Conservation (phyloP, 2,888 invertebrate species). For the Drosophila affinis region DNA sequence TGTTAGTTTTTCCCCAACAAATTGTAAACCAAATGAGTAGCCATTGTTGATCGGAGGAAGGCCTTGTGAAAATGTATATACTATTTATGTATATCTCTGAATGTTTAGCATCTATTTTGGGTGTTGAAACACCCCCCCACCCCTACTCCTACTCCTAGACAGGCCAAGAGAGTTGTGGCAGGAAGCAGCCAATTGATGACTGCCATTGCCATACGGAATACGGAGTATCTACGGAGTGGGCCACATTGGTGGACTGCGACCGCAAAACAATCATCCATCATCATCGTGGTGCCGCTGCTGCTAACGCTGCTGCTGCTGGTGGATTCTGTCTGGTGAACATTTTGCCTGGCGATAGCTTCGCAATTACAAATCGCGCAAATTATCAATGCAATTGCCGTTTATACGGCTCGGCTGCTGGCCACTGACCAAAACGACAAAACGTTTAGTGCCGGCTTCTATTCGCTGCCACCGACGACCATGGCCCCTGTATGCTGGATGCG, state of each 20-base stretch:
- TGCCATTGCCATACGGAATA: slow-evolving; percentile 42
- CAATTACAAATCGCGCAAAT: slow-evolving; percentile 54
- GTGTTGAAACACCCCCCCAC: slow-evolving; percentile 19
- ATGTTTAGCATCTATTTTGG: slow-evolving; percentile 51
- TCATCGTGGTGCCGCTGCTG: slow-evolving; percentile 21
- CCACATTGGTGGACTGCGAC: slow-evolving; percentile 14
- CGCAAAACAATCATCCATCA: slow-evolving; percentile 47
- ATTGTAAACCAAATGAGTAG: slow-evolving; percentile 54
- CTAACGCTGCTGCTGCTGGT: not conserved
- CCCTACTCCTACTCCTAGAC: too few relatives aligned
- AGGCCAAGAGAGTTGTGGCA: slow-evolving; percentile 46
- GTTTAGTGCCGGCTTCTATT: slow-evolving; percentile 48
- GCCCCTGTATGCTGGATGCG: not conserved
- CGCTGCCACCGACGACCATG: slow-evolving; percentile 25
- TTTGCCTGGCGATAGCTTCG: slow-evolving; percentile 44
- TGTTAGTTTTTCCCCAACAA: slow-evolving; percentile 43
- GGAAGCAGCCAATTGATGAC: slow-evolving; percentile 58
- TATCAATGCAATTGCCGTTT: slow-evolving; percentile 36
- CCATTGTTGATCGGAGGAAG: slow-evolving; percentile 59
- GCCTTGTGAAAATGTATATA: slow-evolving; percentile 50
- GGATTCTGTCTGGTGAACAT: slow-evolving; percentile 62
- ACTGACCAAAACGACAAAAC: slow-evolving; percentile 39
- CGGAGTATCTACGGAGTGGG: slow-evolving; percentile 12
- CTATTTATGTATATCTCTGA: slow-evolving; percentile 30
- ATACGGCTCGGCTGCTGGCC: slow-evolving; percentile 12